A percentile compares a stretch with the other conserved stretches of the same genome.
phyloP scores from a whole-genome alignment of 1,140 invertebrate genomes.

The Coptotermes formosanus region DNA sequence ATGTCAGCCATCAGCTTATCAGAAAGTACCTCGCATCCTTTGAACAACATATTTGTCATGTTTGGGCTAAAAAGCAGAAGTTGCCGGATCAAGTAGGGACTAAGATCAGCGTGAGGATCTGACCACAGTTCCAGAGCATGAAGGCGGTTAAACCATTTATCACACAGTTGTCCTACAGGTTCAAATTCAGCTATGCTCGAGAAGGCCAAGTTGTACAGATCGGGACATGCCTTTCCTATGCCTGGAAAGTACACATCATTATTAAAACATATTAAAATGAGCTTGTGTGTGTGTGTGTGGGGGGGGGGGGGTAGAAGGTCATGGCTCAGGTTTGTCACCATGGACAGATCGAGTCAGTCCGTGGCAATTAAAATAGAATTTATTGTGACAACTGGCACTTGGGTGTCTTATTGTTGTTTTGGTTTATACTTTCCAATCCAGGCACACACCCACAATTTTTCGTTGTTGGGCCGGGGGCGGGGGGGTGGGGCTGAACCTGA shows the following conservation, averaged over 20 bases:
- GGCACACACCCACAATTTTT: no score
- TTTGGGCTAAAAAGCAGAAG: conserved; percentile 39
- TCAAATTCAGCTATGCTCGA: conserved; percentile 40
- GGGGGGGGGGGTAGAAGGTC: no score
- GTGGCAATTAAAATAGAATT: no score
- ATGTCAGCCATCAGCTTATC: conserved; percentile 41
- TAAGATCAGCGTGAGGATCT: conserved; percentile 39
- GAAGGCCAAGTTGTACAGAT: conserved; percentile 43
- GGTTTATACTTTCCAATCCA: no score
- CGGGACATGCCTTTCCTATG: conserved; percentile 42
- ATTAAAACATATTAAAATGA: no score
- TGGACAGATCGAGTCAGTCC: no score
- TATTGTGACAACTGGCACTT: no score
- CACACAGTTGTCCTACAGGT: conserved; percentile 32
- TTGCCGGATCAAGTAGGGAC: conserved; percentile 40
- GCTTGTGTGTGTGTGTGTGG: no score
- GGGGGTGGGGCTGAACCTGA: no score
- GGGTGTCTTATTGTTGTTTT: no score
- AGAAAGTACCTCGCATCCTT: conserved; percentile 40
- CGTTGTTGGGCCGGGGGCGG: no score
- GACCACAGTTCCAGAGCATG: conserved; percentile 45
- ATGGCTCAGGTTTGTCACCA: no score
- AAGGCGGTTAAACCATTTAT: conserved; percentile 39
- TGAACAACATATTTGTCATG: conserved; percentile 44
- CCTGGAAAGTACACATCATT: conserved; percentile 35